Base-by-base conservation (phyloP, 2,113 vertebrate species). In the Papio anubis region DNA sequence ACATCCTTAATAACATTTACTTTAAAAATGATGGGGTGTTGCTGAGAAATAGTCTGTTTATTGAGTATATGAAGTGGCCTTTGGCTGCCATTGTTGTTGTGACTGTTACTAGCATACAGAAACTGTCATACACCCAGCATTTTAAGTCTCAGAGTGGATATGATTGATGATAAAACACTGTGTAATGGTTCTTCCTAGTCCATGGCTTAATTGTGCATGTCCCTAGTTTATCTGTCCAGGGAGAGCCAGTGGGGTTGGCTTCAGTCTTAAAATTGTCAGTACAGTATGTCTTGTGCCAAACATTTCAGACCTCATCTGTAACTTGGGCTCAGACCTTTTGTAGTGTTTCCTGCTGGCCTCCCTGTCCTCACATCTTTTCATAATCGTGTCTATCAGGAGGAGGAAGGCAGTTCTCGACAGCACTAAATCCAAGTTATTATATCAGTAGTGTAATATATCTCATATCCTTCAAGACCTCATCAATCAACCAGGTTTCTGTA, bases 121-220 rank as follows among this genome's bases (percentile, higher is more conserved):
- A 68, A 78, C 35, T 89, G 35, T 66, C 13, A 68, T 38, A 84
- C 7, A 84, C 40, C 30, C 9, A 93, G 55, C 16, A 35, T 55
- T 87, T 93, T 95, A 59, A 96, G 52, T n/a, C 30, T 89, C 32
- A 94, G 75, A 85, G 70, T 92, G 23, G 45, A 68, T 80, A 45
- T 75, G 38, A 10, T 45, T 90, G 48, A 78, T 89, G n/a, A 57
- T 75, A n/a, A 30, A 80, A 75, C 40, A 21, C 2, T 73, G 21
- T 64, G 12, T 76, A 88, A 61, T 95, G 66, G 23, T 25, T 92
- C 16, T 90, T 76, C 20, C 50, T 84, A n/a, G 64, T 25, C 30
- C 6, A 2, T 89, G 32, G 55, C 18, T 75, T 94, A 17, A 55
- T 30, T 38, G 38, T 92, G 17, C 30, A n/a, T 73, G 4, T 80